These are phyloP conservation scores for Drosophila ochracea DNA, from an alignment of 2,888 invertebrate genomes.

Conservation along the genomic window DNA sequence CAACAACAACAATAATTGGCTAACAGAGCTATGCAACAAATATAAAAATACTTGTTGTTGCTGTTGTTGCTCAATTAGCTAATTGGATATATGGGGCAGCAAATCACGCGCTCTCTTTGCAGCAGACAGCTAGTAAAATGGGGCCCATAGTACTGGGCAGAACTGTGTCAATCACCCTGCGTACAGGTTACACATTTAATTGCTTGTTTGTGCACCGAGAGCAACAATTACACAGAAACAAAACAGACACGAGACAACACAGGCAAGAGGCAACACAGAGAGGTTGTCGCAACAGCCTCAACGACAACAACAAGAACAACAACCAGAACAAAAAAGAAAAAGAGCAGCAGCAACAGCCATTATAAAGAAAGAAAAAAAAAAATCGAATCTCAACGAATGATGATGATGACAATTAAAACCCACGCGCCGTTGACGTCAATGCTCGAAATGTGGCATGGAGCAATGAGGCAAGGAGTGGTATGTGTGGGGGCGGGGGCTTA, in stretches of 20 bases:
- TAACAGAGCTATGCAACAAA: background rate
- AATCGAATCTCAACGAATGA: slow-evolving; percentile 42
- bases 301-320: too few relatives aligned
- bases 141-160: slow-evolving; percentile 22
- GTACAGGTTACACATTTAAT: slow-evolving; percentile 36
- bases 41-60: too few relatives aligned
- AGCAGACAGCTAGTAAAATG: background rate
- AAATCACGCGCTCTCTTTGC: background rate
- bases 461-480: too few relatives aligned
- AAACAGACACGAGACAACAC: slow-evolving; percentile 12
- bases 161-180: slow-evolving; percentile 57
- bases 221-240: slow-evolving; percentile 16
- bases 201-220: slow-evolving; percentile 30
- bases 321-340: background rate
- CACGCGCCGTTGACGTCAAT: slow-evolving; percentile 70
- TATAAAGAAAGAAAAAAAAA: slow-evolving; percentile 5
- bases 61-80: slow-evolving; percentile 11
- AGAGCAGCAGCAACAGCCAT: background rate
- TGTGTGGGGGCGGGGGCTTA: background rate
- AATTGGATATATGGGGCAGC: slow-evolving; percentile 6
- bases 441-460: background rate
- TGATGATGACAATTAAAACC: slow-evolving; percentile 48
- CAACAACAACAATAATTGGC: background rate
- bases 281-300: slow-evolving; percentile 3
- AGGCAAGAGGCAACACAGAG: slow-evolving; percentile 16